Evolutionary conservation across 2,113 vertebrate species (phyloP).

Genomic region (Chaetops frenatus): DNA sequence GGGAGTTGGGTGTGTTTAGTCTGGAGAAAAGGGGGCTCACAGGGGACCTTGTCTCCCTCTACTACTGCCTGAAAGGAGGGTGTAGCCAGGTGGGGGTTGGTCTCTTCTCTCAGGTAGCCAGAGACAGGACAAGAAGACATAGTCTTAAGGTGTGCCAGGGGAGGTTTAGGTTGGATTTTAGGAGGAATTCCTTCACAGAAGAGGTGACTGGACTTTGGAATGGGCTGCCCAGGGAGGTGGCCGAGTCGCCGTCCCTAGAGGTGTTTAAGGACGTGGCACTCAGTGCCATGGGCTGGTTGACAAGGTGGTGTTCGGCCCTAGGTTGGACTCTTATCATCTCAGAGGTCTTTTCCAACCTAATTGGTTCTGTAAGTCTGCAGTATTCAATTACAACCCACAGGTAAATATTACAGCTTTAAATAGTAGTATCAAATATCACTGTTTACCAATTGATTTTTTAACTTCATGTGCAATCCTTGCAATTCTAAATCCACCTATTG

Average conservation of each 20-base stretch:
- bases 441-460: background rate
- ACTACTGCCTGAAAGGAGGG: background rate
- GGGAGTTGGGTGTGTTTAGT: background rate
- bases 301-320: rapidly evolving
- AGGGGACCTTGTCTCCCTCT: background rate
- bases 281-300: too few species aligned
- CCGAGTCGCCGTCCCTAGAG: background rate
- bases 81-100: too few species aligned
- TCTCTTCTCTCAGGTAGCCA: background rate
- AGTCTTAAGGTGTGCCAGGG: background rate
- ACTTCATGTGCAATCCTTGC: background rate
- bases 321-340: background rate
- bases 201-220: background rate
- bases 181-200: background rate
- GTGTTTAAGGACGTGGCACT: background rate
- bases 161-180: background rate
- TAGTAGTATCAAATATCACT: background rate
- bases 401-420: background rate
- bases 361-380: background rate
- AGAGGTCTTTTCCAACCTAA: background rate
- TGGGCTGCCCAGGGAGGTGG: background rate
- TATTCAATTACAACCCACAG: background rate
- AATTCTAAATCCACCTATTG: background rate
- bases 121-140: background rate
- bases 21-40: background rate